These are phyloP conservation scores for Lerista edwardsae DNA, from an alignment of 2,797 vertebrate species.

Conservation along the genomic window DNA sequence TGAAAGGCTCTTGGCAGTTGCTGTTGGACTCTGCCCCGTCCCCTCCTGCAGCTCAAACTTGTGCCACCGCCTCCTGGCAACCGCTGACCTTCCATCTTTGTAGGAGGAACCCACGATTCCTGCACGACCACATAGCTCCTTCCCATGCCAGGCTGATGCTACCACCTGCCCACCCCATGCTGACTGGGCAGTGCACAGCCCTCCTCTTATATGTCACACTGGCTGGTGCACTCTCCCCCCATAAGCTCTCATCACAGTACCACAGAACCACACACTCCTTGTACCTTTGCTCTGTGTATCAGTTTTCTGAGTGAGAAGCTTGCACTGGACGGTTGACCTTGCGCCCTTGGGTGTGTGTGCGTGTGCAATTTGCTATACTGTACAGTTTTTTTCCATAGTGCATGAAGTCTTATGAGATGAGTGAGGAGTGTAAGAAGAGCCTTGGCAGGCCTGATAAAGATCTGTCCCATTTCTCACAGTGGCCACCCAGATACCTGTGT, in stretches of 20 bases:
- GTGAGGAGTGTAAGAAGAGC: background rate
- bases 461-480: too few species aligned
- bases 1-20: background rate
- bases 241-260: too few species aligned
- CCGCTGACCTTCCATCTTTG: background rate
- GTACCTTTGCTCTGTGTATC: background rate
- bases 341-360: too few species aligned
- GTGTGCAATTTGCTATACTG: background rate
- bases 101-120: background rate
- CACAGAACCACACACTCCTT: background rate
- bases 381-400: too few species aligned
- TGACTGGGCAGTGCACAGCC: background rate
- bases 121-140: background rate
- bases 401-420: too few species aligned
- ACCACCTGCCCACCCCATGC: background rate
- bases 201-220: too few species aligned
- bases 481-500: background rate
- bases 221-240: too few species aligned
- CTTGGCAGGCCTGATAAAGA: background rate
- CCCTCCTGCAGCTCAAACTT: background rate
- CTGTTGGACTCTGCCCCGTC: background rate
- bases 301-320: background rate
- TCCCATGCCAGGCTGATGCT: background rate
- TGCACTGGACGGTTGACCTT: background rate
- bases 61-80: background rate